Percentiles rank a stretch among this genome's conserved stretches.
phyloP scores from a whole-genome alignment of 2,797 vertebrate species.

The Prunella strophiata region DNA sequence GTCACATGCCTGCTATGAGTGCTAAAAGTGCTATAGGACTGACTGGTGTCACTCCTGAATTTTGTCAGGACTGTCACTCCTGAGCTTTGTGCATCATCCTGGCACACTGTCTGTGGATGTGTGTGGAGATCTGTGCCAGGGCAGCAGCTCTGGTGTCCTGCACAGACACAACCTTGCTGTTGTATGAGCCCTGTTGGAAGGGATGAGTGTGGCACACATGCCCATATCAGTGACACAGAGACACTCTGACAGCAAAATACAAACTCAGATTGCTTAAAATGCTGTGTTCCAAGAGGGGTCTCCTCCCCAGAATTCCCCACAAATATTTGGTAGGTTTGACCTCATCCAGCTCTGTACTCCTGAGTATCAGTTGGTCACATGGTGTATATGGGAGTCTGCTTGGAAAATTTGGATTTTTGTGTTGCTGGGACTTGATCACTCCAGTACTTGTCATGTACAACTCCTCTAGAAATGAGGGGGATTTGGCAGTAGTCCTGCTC shows the following conservation, averaged over 20 bases:
- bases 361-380: background rate
- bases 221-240: background rate
- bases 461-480: background rate
- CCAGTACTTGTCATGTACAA: background rate
- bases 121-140: background rate
- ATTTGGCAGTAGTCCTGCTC: background rate
- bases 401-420: background rate
- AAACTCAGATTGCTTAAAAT: background rate
- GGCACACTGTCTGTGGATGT: background rate
- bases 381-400: background rate
- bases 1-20: background rate
- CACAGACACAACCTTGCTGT: background rate
- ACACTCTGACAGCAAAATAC: background rate
- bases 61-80: background rate
- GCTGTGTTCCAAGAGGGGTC: background rate
- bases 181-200: background rate
- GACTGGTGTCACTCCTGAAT: background rate
- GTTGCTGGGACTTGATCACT: background rate
- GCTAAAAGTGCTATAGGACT: background rate
- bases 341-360: background rate
- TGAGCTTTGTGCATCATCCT: background rate
- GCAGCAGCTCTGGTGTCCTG: background rate
- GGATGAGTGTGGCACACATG: background rate
- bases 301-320: background rate
- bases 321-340: background rate